phyloP scores from a whole-genome alignment of 2,797 vertebrate species.

The Tokudaia tokunoshimensis region DNA sequence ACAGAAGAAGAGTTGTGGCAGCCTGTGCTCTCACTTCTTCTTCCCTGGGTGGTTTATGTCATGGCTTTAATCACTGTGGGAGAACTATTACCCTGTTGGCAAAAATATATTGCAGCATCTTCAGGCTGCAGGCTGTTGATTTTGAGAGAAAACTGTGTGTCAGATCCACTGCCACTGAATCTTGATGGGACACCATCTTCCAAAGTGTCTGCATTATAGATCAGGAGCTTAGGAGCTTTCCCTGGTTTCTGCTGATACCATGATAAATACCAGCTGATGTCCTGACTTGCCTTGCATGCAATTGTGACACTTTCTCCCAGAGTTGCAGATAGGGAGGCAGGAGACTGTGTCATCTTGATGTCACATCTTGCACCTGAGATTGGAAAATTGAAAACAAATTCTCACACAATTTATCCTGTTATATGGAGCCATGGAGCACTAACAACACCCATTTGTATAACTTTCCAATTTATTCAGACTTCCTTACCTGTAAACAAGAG shows the following conservation, averaged over 20 bases:
- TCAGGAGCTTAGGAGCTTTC: background rate
- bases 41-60: background rate
- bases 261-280: background rate
- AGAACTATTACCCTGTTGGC: background rate
- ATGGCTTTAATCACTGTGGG: background rate
- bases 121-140: too few species aligned
- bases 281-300: background rate
- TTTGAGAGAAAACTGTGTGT: too few species aligned
- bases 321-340: background rate
- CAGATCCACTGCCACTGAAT: background rate
- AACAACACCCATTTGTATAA: too few species aligned
- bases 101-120: background rate
- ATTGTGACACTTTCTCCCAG: background rate
- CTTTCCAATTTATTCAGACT: too few species aligned
- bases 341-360: background rate
- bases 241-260: background rate
- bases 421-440: background rate
- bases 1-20: background rate
- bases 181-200: background rate
- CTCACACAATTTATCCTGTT: background rate
- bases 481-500: too few species aligned
- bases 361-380: background rate
- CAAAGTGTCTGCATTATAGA: rapidly evolving
- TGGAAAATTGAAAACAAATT: background rate
- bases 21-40: background rate